Evolutionary conservation across 2,888 invertebrate species (phyloP).

Genomic region (Pseudanteris insignis): DNA sequence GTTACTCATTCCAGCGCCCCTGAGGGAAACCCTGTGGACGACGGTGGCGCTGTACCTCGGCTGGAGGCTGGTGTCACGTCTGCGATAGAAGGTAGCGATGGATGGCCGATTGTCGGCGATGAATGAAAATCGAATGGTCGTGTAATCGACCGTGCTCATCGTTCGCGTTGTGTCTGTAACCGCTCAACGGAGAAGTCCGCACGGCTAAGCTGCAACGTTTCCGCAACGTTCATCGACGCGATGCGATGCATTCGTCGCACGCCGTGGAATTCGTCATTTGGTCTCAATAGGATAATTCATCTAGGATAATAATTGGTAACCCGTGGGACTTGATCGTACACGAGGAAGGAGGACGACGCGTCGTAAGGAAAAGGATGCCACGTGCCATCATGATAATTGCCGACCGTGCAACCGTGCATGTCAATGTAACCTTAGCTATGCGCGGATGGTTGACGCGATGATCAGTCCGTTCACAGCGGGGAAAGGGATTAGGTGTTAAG

Average conservation of each 20-base stretch:
- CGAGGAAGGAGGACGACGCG: conserved; percentile 27
- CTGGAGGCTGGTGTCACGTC: conserved; percentile 63
- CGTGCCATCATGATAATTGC: conserved; percentile 40
- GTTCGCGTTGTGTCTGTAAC: conserved; percentile 36
- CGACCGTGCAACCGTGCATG: conserved; percentile 30
- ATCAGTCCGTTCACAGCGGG: conserved; percentile 37
- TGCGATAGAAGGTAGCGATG: conserved; percentile 59
- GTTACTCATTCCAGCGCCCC: conserved; percentile 61
- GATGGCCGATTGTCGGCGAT: conserved; percentile 22
- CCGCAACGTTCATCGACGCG: conserved; percentile 20
- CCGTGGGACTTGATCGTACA: conserved; percentile 23
- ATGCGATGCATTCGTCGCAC: conserved; percentile 21
- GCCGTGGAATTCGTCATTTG: conserved; percentile 29
- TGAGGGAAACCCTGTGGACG: conserved; percentile 64
- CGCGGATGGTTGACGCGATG: conserved; percentile 22
- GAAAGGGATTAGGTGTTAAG: conserved; percentile 46
- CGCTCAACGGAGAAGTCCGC: conserved; percentile 41
- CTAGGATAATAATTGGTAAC: conserved; percentile 22
- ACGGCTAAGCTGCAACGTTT: conserved; percentile 25
- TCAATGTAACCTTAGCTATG: conserved; percentile 17
- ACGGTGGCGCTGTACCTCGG: conserved; percentile 64
- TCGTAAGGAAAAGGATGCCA: conserved; percentile 25
- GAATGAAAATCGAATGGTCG: conserved; percentile 34
- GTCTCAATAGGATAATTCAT: conserved; percentile 41
- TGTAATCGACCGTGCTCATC: conserved; percentile 37